Evolutionary conservation across 2,797 vertebrate species (phyloP), one percentile per base, ranked within the genome.

Genomic region (Sphenodon punctatus): DNA sequence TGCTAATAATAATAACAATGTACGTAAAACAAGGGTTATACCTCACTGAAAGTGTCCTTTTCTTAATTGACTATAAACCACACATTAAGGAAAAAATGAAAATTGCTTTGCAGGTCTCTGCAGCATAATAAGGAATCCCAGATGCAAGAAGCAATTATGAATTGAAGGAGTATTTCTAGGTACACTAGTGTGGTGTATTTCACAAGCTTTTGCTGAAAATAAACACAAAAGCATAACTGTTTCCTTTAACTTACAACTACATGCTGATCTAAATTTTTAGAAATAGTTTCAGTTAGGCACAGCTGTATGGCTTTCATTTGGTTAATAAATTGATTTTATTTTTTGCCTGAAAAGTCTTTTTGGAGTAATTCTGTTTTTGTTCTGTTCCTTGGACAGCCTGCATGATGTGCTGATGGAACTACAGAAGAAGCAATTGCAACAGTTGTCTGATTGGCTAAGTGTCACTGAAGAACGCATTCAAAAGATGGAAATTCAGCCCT

Each of bases 391-490:
- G 36, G 36, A 53, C 90, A 99, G 99, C 87, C 96, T 99, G 59
- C 99, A 99, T 1, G 99, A 99, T 39, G 95, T 99, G 77, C 95
- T 99, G 86, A 99, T 98, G 99, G 97, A 98, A 53, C 95, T 99
- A 10, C 99, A 99, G 94, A 98, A 98, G 94, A 95, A 96, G 93
- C 99, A 99, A 95, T 86, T 99, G 80, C 97, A 98, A 94, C 98
- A 99, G 93, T 96, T 99, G 41, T 98, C 98, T 0, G 95, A 98
- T 92, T 99, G 99, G 99, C 93, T 99, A 82, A 96, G 97, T 0
- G 93, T 93, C 84, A 99, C 98, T 0, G 99, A 99, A 82, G 97
- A 97, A 48, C 97, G 97, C 74, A 99, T 99, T 90, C 97, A 95
- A 80, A 97, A 96, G 90, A 97, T 99, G 94, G 99, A 99, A 88